Evolutionary conservation across 2,888 invertebrate species (phyloP), one percentile per base, ranked within the genome.

Genomic region (Crossocerus cetratus): DNA sequence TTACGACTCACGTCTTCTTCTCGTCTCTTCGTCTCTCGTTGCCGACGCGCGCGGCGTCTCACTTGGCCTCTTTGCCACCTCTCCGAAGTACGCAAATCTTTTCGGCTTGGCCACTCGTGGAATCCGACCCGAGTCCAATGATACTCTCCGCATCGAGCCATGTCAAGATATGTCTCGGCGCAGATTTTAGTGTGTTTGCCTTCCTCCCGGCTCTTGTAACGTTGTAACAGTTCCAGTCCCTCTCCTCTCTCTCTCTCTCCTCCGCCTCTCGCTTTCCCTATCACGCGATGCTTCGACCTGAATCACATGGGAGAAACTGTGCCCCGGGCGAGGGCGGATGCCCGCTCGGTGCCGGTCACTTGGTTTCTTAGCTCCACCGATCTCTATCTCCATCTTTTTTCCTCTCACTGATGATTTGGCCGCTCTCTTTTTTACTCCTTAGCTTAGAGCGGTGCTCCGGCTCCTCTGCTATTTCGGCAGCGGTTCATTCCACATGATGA

Each of bases 241-340:
- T 72, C 74, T 76, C 69, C 54, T 73, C 54, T 18, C 22, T 11
- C 54, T 60, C 53, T 53, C 8, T 16, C 45, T 21, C n/a, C n/a
- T n/a, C n/a, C n/a, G n/a, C n/a, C 18, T 49, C 53, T 55, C n/a
- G 42, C 56, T 43, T 32, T n/a, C 64, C 64, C 56, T 56, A 43
- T 11, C 72, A 20, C 49, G 14, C 22, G 69, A 61, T 61, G 32
- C 69, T 69, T 65, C 69, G 85, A 87, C 86, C 87, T 84, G 83
- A 81, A 86, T 86, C 84, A 83, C 78, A 81, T 75, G 83, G 88
- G 87, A 87, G 88, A 88, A 89, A 89, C 86, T 87, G 73, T 73
- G 88, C 88, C 82, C 62, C 78, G 65, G 86, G 88, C 87, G 84
- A 81, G 83, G 88, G 87, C 86, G 87, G 86, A 75, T 80, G 81